Evolutionary conservation across 2,113 vertebrate genomes (phyloP).

Genomic region (Pomatorhinus ruficollis): DNA sequence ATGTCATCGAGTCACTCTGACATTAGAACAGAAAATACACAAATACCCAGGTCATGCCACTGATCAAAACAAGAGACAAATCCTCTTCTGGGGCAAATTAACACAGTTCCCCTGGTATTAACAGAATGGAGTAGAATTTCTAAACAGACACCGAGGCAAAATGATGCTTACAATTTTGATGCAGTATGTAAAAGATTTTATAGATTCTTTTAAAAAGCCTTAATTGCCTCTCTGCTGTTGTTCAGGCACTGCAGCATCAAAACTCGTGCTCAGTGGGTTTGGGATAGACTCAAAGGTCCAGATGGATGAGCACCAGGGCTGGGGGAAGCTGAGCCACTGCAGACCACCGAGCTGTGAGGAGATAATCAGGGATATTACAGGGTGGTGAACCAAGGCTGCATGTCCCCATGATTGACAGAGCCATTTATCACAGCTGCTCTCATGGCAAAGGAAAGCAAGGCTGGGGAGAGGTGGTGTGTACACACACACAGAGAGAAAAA

Average conservation of each 20-base stretch:
- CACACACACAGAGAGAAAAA: neutral
- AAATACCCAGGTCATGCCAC: constrained; percentile 31
- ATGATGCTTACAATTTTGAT: neutral
- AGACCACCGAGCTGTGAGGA: neutral
- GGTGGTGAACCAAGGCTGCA: neutral
- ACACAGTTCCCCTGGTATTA: neutral
- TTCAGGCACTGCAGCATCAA: neutral
- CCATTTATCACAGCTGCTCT: neutral
- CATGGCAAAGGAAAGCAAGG: neutral
- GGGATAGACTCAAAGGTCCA: neutral
- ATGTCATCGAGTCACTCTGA: constrained; percentile 23
- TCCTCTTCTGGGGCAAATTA: neutral
- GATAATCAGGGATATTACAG: neutral
- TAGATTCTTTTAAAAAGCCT: neutral
- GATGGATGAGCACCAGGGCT: neutral
- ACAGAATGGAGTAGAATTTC: neutral
- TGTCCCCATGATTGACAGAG: neutral
- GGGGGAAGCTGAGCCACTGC: neutral
- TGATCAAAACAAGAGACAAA: constrained; percentile 29
- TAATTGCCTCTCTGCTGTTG: neutral
- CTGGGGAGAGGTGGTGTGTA: neutral
- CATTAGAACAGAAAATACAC: constrained; percentile 22
- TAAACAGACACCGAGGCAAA: neutral
- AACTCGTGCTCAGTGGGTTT: fast-evolving
- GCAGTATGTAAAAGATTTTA: neutral